Evolutionary conservation across 2,888 invertebrate genomes (phyloP).

Genomic region (Caenorhabditis sp.): DNA sequence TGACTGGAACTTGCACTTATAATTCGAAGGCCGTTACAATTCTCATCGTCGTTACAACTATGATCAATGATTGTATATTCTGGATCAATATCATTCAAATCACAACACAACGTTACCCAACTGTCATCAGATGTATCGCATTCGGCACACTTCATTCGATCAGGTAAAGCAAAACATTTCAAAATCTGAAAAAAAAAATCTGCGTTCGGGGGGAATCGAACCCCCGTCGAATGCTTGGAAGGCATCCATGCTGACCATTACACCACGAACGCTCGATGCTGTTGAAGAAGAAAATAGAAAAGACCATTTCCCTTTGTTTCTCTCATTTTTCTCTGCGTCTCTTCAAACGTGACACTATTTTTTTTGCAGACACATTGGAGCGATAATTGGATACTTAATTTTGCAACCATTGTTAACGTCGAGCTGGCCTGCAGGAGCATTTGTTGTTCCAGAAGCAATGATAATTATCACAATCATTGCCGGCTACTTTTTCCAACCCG

Average conservation of each 20-base stretch:
- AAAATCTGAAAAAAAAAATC: constrained; percentile 8
- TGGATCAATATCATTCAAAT: constrained; percentile 67
- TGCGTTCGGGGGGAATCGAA: constrained; percentile 61
- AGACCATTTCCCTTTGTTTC: too few species aligned
- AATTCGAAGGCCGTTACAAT: constrained; percentile 45
- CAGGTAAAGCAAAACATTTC: constrained; percentile 43
- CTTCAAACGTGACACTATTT: too few species aligned
- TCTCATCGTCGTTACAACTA: constrained; percentile 52
- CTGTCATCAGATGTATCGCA: constrained; percentile 66
- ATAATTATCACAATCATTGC: constrained; percentile 57
- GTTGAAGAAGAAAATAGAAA: too few species aligned
- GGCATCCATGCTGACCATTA: constrained; percentile 62
- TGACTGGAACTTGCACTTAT: constrained; percentile 40
- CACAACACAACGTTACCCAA: constrained; percentile 65
- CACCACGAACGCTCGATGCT: constrained; percentile 51
- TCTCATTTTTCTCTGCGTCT: neutral
- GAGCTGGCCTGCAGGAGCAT: constrained; percentile 52
- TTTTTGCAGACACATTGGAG: constrained; percentile 59
- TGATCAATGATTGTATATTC: constrained; percentile 66
- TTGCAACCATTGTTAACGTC: constrained; percentile 58
- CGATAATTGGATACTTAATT: constrained; percentile 58
- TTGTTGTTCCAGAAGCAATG: constrained; percentile 61
- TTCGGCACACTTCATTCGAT: constrained; percentile 64
- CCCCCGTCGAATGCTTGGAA: constrained; percentile 63
- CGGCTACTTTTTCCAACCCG: constrained; percentile 64